phyloP scores from a whole-genome alignment of 2,888 invertebrate genomes.

The Xylota sylvarum region DNA sequence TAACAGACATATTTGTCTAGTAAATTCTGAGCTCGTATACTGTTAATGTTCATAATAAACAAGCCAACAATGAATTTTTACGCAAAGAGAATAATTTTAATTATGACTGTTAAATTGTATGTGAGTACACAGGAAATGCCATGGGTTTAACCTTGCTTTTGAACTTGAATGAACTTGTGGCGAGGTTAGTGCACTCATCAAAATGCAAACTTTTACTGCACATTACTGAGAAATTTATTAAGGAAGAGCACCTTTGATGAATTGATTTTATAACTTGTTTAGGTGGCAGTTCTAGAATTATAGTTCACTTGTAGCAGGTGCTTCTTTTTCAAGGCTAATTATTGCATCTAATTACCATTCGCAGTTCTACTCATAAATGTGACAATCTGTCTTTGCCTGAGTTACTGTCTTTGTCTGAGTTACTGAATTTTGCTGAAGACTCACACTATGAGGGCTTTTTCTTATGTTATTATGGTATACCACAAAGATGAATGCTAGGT shows the following conservation, averaged over 20 bases:
- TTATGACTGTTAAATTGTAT: slow-evolving; percentile 1
- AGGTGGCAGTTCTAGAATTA: background rate
- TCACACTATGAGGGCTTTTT: too few relatives aligned
- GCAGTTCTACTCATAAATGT: too few relatives aligned
- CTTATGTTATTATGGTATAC: too few relatives aligned
- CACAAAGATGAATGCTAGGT: too few relatives aligned
- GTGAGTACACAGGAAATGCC: slow-evolving; percentile 4
- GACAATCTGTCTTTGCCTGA: too few relatives aligned
- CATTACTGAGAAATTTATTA: background rate
- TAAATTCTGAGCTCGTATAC: slow-evolving; percentile 27
- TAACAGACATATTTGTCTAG: slow-evolving; percentile 12
- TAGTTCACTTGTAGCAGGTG: too few relatives aligned
- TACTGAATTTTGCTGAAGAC: too few relatives aligned
- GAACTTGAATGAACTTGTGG: slow-evolving; percentile 18
- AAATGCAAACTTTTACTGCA: background rate
- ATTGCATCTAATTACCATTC: too few relatives aligned
- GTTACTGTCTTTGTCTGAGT: too few relatives aligned
- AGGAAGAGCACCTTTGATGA: background rate
- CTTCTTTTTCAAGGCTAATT: background rate
- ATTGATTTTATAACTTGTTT: background rate
- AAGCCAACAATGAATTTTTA: background rate
- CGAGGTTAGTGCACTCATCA: slow-evolving; percentile 8
- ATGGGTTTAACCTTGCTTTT: background rate
- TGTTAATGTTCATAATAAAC: slow-evolving; percentile 5
- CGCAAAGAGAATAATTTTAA: slow-evolving; percentile 18